Conservation (phyloP, 2,888 invertebrate species). For the Hypena proboscidalis region DNA sequence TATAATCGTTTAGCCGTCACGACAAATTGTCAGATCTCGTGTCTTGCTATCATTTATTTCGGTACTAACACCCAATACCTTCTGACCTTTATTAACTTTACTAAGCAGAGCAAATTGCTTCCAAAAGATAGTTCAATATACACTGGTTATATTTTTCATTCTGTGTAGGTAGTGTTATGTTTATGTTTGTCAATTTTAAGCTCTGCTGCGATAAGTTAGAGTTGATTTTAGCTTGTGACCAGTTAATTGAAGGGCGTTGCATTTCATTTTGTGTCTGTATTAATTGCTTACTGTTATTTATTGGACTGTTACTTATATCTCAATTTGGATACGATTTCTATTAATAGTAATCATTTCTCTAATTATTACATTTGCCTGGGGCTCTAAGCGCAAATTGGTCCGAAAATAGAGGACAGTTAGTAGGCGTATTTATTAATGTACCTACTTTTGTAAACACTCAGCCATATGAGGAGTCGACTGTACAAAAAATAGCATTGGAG, state of each 20-base stretch:
- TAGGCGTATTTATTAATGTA: too few species aligned
- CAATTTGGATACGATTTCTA: constrained; percentile 47
- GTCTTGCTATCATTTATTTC: constrained; percentile 73
- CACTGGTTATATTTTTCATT: constrained; percentile 43
- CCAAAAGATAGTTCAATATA: constrained; percentile 41
- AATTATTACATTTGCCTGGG: constrained; percentile 28
- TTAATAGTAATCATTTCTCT: constrained; percentile 37
- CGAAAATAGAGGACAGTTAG: too few species aligned
- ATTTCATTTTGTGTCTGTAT: constrained; percentile 58
- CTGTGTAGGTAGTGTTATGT: constrained; percentile 40
- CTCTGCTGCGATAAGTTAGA: constrained; percentile 33
- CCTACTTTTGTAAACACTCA: too few species aligned
- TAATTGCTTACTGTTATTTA: constrained; percentile 61
- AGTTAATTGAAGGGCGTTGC: constrained; percentile 52
- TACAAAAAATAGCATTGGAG: too few species aligned
- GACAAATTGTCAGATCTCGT: constrained; percentile 81
- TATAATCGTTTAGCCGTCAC: constrained; percentile 75
- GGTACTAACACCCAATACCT: constrained; percentile 20
- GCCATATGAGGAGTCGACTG: too few species aligned
- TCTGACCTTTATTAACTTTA: constrained; percentile 15
- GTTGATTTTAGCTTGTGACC: constrained; percentile 24
- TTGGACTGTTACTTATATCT: constrained; percentile 52
- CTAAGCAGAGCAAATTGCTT: not conserved
- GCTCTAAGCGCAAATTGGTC: not conserved
- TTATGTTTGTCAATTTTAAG: constrained; percentile 35